Base-by-base conservation (phyloP, 2,888 invertebrate genomes). In the Tortricodes alternella region DNA sequence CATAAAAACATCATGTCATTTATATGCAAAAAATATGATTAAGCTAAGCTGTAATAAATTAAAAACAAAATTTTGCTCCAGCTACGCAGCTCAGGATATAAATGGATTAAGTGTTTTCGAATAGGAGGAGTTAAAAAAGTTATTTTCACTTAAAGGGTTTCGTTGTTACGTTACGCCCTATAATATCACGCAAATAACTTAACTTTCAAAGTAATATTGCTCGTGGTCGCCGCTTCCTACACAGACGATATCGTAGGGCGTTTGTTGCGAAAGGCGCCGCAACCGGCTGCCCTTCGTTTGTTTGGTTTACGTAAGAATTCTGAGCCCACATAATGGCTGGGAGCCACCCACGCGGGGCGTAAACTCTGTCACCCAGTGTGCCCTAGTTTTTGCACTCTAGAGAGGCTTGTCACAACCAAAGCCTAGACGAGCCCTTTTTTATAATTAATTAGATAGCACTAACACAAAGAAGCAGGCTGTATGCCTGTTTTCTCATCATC, bases 261-360 rank as follows among this genome's bases (percentile, higher is more conserved):
- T 71, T 62, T 62, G 69, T 85, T 86, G 77, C 80, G 82, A 86
- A 86, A 87, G 73, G 70, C 82, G 79, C 73, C 66, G 83, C 74
- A 83, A 87, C 82, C 82, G 77, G 76, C 70, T 77, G 88, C 89
- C 89, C 89, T 89, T 89, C 85, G 80, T 75, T 79, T 80, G 81
- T 80, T 80, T 78, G 70, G 71, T 76, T 89, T 88, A 86, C 87
- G 87, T 86, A 85, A 78, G 74, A 64, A 64, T 70, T 71, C 37
- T 43, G 18, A 50, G 50, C 56, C 77, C 87, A 73, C 87, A 85
- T 78, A 86, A 71, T 74, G 76, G 76, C 81, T 81, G 80, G 78
- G 78, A 73, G 76, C 82, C 80, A 79, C 84, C 85, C 78, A 83
- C 85, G 66, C 74, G 74, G 78, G 80, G 77, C 76, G 79, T 80